These are phyloP conservation scores for Dicrostonyx torquatus DNA, from an alignment of 2,797 vertebrate species.

Conservation along the genomic window DNA sequence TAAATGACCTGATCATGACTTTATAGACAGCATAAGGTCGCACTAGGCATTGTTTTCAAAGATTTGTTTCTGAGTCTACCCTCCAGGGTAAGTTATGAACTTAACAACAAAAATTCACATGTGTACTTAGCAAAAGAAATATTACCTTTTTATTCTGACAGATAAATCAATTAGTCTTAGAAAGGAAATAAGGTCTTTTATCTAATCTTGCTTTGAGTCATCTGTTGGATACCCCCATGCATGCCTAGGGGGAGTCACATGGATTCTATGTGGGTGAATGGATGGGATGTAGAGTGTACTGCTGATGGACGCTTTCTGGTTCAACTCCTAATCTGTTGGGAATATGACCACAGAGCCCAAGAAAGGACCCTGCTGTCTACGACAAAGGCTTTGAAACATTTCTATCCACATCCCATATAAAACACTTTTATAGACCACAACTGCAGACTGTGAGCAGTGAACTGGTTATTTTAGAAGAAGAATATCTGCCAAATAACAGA, in stretches of 20 bases:
- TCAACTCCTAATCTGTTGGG: background rate
- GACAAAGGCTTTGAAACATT: background rate
- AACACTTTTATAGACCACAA: background rate
- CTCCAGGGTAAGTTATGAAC: constrained; percentile 32
- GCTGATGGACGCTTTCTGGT: background rate
- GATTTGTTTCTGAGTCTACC: constrained; percentile 30
- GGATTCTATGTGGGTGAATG: background rate
- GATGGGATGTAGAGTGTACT: background rate
- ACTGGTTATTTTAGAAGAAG: constrained; percentile 3
- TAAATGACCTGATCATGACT: constrained; percentile 4
- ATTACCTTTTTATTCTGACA: background rate
- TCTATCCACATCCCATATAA: background rate
- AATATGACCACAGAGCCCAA: background rate
- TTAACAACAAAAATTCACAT: constrained; percentile 61
- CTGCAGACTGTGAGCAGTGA: background rate
- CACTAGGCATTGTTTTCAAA: constrained; percentile 20
- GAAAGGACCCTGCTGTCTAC: background rate
- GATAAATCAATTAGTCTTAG: constrained; percentile 46
- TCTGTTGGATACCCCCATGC: background rate
- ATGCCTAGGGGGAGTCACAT: background rate
- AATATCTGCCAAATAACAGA: background rate
- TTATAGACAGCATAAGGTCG: background rate
- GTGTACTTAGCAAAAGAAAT: constrained; percentile 27
- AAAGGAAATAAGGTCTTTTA: constrained; percentile 52
- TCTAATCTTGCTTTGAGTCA: constrained; percentile 32